Conservation (phyloP, 2,113 vertebrate species). For the Cheirogaleus medius region DNA sequence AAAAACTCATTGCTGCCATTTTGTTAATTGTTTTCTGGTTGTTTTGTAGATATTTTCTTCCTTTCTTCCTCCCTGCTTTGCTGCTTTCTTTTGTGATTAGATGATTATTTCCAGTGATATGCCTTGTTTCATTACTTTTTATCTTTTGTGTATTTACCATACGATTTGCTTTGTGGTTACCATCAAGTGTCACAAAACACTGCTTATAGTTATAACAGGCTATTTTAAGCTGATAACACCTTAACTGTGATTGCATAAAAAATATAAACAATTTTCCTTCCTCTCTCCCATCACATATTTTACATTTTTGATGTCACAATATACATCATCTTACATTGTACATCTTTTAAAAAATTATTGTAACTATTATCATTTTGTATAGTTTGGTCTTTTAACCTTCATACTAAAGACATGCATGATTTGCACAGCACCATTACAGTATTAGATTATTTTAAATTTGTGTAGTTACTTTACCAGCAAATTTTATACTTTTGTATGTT, state of each 20-base stretch:
- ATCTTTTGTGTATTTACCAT: background rate
- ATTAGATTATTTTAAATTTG: background rate
- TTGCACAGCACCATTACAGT: background rate
- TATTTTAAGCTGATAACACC: background rate
- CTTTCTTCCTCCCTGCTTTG: background rate
- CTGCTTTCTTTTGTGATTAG: background rate
- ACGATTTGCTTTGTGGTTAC: background rate
- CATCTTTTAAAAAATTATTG: background rate
- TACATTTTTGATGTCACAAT: background rate
- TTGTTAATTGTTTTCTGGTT: background rate
- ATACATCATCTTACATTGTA: background rate
- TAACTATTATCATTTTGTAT: background rate
- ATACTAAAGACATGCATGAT: background rate
- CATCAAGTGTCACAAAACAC: background rate
- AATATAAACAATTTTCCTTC: background rate
- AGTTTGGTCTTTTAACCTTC: background rate
- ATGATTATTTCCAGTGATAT: background rate
- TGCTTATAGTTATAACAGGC: background rate
- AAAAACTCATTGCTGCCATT: background rate
- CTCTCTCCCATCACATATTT: background rate
- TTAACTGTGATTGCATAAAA: background rate
- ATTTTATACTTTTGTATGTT: background rate
- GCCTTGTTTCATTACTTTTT: background rate
- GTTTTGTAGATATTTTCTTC: background rate
- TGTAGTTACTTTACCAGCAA: background rate